These are phyloP conservation scores for Latrodectus elegans DNA, from an alignment of 2,888 invertebrate genomes.

Conservation along the genomic window DNA sequence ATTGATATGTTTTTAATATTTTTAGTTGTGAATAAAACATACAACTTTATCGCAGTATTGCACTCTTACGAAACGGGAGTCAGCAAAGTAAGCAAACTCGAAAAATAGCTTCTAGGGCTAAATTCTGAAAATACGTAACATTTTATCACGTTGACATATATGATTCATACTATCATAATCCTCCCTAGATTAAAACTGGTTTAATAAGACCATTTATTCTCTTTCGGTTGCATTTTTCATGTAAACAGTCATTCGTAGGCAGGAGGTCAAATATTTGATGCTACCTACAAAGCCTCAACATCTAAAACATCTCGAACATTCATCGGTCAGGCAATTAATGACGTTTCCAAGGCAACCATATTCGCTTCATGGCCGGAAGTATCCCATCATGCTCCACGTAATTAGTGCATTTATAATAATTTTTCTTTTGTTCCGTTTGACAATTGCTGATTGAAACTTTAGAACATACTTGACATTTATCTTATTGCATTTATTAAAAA, in stretches of 20 bases:
- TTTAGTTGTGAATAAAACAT: not conserved
- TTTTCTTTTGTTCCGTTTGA: too few species aligned
- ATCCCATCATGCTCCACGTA: not conserved
- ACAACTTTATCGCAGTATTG: not conserved
- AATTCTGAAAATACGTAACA: not conserved
- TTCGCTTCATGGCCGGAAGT: not conserved
- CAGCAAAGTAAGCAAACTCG: not conserved
- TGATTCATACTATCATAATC: not conserved
- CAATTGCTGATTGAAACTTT: too few species aligned
- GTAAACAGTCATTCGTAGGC: conserved; percentile 1
- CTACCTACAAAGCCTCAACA: not conserved
- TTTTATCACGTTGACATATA: not conserved
- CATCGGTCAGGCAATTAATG: not conserved
- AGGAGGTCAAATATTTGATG: not conserved
- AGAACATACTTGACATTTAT: too few species aligned
- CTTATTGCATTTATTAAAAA: too few species aligned
- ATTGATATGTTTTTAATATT: too few species aligned
- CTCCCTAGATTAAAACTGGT: not conserved
- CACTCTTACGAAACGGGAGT: not conserved
- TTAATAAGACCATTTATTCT: conserved; percentile 1
- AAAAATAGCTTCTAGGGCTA: not conserved
- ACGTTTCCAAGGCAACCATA: not conserved
- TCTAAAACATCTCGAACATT: not conserved
- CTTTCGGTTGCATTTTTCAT: not conserved
- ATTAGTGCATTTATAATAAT: not conserved